Evolutionary conservation across 1,140 invertebrate species (phyloP).

Genomic region (Oreohelix idahoensis): DNA sequence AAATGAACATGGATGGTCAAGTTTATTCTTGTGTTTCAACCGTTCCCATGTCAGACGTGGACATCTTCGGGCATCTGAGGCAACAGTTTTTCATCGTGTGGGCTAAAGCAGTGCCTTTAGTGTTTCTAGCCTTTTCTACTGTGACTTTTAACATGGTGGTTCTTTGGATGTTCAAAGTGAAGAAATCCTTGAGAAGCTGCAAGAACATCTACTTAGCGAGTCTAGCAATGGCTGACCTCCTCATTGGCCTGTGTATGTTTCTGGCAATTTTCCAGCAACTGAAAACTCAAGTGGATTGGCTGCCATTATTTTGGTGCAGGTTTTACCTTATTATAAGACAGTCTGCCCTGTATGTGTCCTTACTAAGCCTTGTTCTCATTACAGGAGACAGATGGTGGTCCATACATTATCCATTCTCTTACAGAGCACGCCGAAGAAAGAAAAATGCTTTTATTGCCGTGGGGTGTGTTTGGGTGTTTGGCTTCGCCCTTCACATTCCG

Average conservation of each 20-base stretch:
- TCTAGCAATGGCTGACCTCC: constrained; percentile 62
- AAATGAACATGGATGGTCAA: background rate
- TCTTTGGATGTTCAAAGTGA: constrained; percentile 59
- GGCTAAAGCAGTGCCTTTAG: constrained; percentile 52
- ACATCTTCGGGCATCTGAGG: background rate
- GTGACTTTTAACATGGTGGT: constrained; percentile 60
- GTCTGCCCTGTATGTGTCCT: constrained; percentile 60
- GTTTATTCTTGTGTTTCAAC: background rate
- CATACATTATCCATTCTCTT: constrained; percentile 66
- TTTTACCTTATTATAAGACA: constrained; percentile 58
- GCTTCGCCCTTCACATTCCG: constrained; percentile 57
- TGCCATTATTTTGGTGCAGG: constrained; percentile 43
- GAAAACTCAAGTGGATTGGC: background rate
- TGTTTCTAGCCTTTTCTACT: constrained; percentile 52
- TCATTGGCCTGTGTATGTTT: constrained; percentile 59
- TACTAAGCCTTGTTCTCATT: constrained; percentile 65
- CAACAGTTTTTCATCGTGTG: constrained; percentile 49
- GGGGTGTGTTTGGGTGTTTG: constrained; percentile 53
- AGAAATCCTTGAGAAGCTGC: constrained; percentile 54
- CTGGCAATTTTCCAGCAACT: constrained; percentile 55
- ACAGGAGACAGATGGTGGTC: constrained; percentile 67
- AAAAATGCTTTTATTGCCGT: constrained; percentile 54
- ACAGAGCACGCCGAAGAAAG: constrained; percentile 59
- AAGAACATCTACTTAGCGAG: constrained; percentile 66
- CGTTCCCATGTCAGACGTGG: background rate